These are phyloP conservation scores for Eubasilissa splendida DNA, from an alignment of 2,888 invertebrate genomes.

Conservation along the genomic window DNA sequence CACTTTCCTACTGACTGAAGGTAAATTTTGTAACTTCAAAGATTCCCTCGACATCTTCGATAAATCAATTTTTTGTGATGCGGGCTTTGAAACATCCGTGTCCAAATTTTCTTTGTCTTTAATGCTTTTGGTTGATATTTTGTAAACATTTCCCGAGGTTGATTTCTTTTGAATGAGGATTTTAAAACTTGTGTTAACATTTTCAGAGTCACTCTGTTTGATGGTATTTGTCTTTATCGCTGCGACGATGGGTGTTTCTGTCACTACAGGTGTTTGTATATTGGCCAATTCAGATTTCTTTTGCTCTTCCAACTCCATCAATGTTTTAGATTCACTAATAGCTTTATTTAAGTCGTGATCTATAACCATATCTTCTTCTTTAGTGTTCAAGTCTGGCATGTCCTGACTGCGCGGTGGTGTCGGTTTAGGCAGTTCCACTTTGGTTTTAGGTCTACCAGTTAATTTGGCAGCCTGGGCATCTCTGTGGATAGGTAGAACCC, in stretches of 20 bases:
- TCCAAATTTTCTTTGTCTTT: conserved; percentile 64
- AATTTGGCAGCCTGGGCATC: conserved; percentile 74
- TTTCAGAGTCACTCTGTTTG: conserved; percentile 64
- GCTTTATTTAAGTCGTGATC: conserved; percentile 72
- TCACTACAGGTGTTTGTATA: conserved; percentile 42
- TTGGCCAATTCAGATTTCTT: conserved; percentile 62
- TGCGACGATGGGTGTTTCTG: conserved; percentile 60
- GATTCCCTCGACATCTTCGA: conserved; percentile 57
- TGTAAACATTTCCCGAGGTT: conserved; percentile 63
- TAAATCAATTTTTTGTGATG: conserved; percentile 60
- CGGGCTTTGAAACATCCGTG: conserved; percentile 56
- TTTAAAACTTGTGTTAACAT: conserved; percentile 44
- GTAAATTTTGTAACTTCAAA: conserved; percentile 59
- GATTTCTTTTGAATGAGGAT: conserved; percentile 49
- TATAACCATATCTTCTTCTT: conserved; percentile 68
- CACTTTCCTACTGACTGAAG: conserved; percentile 49
- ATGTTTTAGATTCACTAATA: conserved; percentile 70
- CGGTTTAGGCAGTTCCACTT: conserved; percentile 61
- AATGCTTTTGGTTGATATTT: conserved; percentile 62
- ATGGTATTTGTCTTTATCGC: conserved; percentile 66
- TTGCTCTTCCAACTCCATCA: conserved; percentile 69
- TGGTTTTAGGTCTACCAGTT: conserved; percentile 62
- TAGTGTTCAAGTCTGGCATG: conserved; percentile 71
- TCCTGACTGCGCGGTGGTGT: conserved; percentile 64
- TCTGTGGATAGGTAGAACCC: conserved; percentile 85